Base-by-base conservation (phyloP, 2,888 invertebrate genomes). In the Lapara coniferarum region DNA sequence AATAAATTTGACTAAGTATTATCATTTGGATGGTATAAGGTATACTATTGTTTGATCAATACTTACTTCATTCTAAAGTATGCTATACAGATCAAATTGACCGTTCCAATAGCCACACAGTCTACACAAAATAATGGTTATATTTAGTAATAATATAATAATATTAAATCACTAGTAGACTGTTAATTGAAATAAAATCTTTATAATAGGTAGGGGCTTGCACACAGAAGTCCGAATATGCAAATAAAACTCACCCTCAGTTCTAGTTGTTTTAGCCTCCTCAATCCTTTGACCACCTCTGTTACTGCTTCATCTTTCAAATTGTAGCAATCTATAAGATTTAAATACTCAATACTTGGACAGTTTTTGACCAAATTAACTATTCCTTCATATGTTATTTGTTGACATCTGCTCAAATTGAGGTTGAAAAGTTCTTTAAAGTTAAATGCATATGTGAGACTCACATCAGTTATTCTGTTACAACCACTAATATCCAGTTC, bases 391-490 rank as follows among this genome's bases (percentile, higher is more conserved):
- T 95, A 92, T 0, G 96, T 95, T 71, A 97, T 95, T 86, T 96
- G 96, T 79, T 96, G 96, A 78, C 97, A 96, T 82, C 95, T 94
- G 71, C 96, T 96, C 66, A 97, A 87, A 80, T 95, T 94, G 37
- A 97, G 89, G 71, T 91, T 89, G 51, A 88, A 87, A 10, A 97
- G 89, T 84, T 96, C 96, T 67, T 94, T 91, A 79, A 96, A 96
- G 72, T 94, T 94, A 73, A 97, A 94, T 55, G 96, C 95, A 78
- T 96, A 95, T 72, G 95, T 95, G 12, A 97, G 82, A 73, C 96
- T 96, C 0, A 96, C 95, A 85, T 97, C 97, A 19, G 96, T 96
- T 68, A 97, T 95, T 84, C 95, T 95, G 75, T 95, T 95, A 81
- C 97, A 97, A 0, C 95, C 95, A 71, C 95, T 95, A 16, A 97